Evolutionary conservation across 2,888 invertebrate genomes (phyloP).

Genomic region (Pseudanteris insignis): DNA sequence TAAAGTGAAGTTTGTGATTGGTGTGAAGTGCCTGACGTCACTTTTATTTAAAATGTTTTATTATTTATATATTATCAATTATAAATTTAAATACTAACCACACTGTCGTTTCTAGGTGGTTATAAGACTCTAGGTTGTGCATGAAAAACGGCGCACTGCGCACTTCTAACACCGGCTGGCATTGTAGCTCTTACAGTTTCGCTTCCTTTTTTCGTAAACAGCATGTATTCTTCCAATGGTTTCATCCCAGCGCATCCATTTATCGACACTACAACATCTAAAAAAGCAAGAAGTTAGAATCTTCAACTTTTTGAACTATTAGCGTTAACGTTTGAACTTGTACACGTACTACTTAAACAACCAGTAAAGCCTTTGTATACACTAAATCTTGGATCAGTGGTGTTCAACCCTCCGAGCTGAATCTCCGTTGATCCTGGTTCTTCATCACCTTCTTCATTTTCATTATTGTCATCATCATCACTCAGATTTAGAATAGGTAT

Average conservation of each 20-base stretch:
- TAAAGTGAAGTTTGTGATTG: too few relatives aligned
- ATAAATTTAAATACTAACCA: slow-evolving; percentile 60
- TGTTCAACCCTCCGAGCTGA: too few relatives aligned
- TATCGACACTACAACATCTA: slow-evolving; percentile 87
- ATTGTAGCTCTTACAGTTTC: slow-evolving; percentile 89
- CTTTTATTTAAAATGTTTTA: too few relatives aligned
- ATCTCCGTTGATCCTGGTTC: slow-evolving; percentile 72
- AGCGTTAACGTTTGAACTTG: too few relatives aligned
- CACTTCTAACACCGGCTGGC: slow-evolving; percentile 82
- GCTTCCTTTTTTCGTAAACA: slow-evolving; percentile 85
- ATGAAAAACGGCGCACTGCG: slow-evolving; percentile 83
- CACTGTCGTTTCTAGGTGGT: slow-evolving; percentile 67
- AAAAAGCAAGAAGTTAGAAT: neutral
- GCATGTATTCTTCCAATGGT: slow-evolving; percentile 90
- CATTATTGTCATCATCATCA: slow-evolving; percentile 66
- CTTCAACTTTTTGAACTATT: neutral
- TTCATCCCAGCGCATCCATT: slow-evolving; percentile 78
- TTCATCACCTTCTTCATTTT: slow-evolving; percentile 52
- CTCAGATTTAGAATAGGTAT: slow-evolving; percentile 76
- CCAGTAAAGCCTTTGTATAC: too few relatives aligned
- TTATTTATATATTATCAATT: neutral
- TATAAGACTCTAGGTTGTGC: slow-evolving; percentile 61
- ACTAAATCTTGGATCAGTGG: too few relatives aligned
- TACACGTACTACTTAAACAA: too few relatives aligned
- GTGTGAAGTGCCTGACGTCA: too few relatives aligned